Evolutionary conservation across 2,888 invertebrate species (phyloP), one percentile per base, ranked within the genome.

Genomic region (Folsomia candida): DNA sequence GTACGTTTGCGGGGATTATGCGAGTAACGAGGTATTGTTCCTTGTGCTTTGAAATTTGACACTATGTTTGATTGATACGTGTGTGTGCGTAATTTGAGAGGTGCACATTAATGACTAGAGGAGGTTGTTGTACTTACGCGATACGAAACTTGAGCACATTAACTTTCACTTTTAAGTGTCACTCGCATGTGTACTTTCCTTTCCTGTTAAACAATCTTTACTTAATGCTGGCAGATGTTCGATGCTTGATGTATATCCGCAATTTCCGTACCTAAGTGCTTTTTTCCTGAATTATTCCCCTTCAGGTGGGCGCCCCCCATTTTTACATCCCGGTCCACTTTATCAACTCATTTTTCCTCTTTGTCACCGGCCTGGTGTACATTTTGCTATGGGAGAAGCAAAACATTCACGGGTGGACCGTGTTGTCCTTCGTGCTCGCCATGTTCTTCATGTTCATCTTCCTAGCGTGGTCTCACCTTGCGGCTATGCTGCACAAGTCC

Each of bases 351-450:
- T 27, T 76, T 1, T 76, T 76, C 66, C 66, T 78, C 3, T 51
- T 76, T 1, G n/a, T 72, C 2, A 76, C 78, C 1, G 73, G 69
- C 4, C 4, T 67, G 22, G 72, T 76, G 2, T 75, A 78, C 62
- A 26, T 73, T 9, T 54, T 70, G 9, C 65, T 76, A 1, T 76
- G 74, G 75, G 75, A 75, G 22, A 76, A 71, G 22, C 76, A 78
- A 37, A 78, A 78, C 60, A 71, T 76, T 64, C 78, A 76, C 54
- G 76, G 78, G 6, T 75, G 76, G 75, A 75, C 76, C 1, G 67
- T 76, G n/a, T 22, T 74, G 1, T 72, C 74, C 0, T 71, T 74
- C 27, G 74, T 71, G 4, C 18, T 65, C 1, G 72, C 74, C 1
- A 69, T 74, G 69, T 74, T 76, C 25, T 71, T 76, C 26, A 65